A percentile compares a stretch with the other conserved stretches of the same genome.
Conservation (phyloP, 2,888 invertebrate species). For the Pandemis cinnamomeana region DNA sequence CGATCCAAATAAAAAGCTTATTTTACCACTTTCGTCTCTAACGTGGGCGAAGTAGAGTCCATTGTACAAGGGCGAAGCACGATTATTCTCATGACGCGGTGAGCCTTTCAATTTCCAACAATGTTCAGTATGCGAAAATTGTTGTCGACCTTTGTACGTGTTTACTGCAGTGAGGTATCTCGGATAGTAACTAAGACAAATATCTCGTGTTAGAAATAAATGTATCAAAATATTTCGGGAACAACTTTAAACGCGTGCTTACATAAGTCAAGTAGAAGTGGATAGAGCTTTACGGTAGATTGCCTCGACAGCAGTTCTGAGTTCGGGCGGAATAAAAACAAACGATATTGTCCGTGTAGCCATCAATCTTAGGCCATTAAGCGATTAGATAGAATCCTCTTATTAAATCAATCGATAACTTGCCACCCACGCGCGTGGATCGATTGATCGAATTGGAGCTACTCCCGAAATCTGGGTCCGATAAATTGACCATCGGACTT, state of each 20-base stretch:
- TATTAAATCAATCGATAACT: slow-evolving; percentile 66
- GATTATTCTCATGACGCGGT: slow-evolving; percentile 56
- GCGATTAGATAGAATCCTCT: slow-evolving; percentile 71
- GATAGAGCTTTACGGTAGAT: slow-evolving; percentile 45
- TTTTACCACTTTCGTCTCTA: slow-evolving; percentile 11
- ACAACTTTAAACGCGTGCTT: background rate
- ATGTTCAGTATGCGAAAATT: slow-evolving; percentile 74
- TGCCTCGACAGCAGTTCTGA: slow-evolving; percentile 42
- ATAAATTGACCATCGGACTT: slow-evolving; percentile 54
- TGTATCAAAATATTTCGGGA: background rate
- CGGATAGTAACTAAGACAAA: slow-evolving; percentile 23
- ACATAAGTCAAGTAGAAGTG: background rate
- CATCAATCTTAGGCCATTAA: slow-evolving; percentile 78
- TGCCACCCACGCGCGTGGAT: slow-evolving; percentile 64
- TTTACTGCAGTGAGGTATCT: slow-evolving; percentile 54
- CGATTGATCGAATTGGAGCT: slow-evolving; percentile 53
- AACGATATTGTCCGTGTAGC: slow-evolving; percentile 62
- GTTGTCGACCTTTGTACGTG: slow-evolving; percentile 72
- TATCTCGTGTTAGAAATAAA: slow-evolving; percentile 2
- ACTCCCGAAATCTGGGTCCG: slow-evolving; percentile 54
- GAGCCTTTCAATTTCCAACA: slow-evolving; percentile 72
- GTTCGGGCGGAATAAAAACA: slow-evolving; percentile 56
- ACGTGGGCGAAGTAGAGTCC: slow-evolving; percentile 43
- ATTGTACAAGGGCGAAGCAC: slow-evolving; percentile 43
- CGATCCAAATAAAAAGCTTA: slow-evolving; percentile 35